Base-by-base conservation (phyloP, 2,113 vertebrate species). In the Hoplias malabaricus region DNA sequence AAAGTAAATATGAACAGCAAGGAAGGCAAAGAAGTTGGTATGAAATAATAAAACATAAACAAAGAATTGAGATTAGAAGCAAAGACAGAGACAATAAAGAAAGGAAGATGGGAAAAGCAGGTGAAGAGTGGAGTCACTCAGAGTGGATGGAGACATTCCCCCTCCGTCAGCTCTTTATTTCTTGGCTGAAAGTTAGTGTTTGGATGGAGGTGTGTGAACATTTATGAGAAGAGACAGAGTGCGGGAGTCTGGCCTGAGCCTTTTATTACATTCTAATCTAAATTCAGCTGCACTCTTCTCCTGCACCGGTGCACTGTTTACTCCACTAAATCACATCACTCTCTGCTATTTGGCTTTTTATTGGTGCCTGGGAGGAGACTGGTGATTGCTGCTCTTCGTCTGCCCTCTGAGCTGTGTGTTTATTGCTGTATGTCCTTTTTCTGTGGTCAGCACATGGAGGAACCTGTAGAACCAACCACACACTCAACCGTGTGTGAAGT, bases 81-180 rank as follows among this genome's bases (percentile, higher is more conserved):
- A 43, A 29, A 43, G 25, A 68, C 19, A 43, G 3, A 34, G 62
- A 83, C 92, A 91, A 69, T 13, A 50, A 19, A 69, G 19, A 50
- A 14, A 69, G 12, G 23, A 5, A 21, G 29, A 36, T 2, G 21
- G 19, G 6, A 11, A 53, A 48, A 23, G 1, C 2, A 43, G 16
- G 10, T 23, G 11, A 16, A 50, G n/a, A 50, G 8, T 7, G 3
- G 33, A 8, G 42, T 13, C 42, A 43, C 42, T 12, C 12, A 4
- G 3, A 59, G 56, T 29, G 56, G 14, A 29, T 13, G 2, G 14
- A 59, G 56, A 27, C 1, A 12, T 13, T 29, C 25, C 5, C 23
- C 57, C 31, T 62, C 33, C 27, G 19, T 62, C 31, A 31, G 27
- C 7, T 34, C 2, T 19, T 21, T 40, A 25, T 0, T 11, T 43